Percentiles rank a stretch among this genome's conserved stretches.
Evolutionary conservation across 2,888 invertebrate species (phyloP).

Genomic region (Alcis repandata): DNA sequence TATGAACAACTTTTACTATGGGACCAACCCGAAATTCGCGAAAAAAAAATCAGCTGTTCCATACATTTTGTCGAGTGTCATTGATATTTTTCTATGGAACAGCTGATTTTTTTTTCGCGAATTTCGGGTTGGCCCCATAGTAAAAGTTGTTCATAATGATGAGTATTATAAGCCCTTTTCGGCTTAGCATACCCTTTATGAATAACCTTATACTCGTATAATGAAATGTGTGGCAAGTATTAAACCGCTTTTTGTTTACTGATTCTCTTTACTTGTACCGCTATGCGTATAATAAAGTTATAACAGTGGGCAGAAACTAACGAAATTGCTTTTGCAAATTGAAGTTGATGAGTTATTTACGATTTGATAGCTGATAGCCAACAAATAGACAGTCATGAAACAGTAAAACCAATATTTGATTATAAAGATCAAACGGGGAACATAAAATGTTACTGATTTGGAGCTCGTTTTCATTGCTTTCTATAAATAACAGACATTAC

Average conservation of each 20-base stretch:
- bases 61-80: too few species aligned
- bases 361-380: slow-evolving; percentile 34
- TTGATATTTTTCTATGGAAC: too few species aligned
- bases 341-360: slow-evolving; percentile 34
- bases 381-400: slow-evolving; percentile 32
- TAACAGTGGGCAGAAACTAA: slow-evolving; percentile 15
- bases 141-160: too few species aligned
- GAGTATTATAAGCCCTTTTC: too few species aligned
- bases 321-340: slow-evolving; percentile 29
- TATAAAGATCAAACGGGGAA: slow-evolving; percentile 38
- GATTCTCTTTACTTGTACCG: slow-evolving; percentile 8
- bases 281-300: slow-evolving; percentile 22
- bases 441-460: slow-evolving; percentile 47
- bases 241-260: slow-evolving; percentile 1
- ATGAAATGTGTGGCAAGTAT: neutral
- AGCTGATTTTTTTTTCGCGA: too few species aligned
- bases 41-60: too few species aligned
- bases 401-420: slow-evolving; percentile 44
- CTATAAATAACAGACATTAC: slow-evolving; percentile 51
- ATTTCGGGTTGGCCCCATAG: too few species aligned
- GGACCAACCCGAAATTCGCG: too few species aligned
- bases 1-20: too few species aligned
- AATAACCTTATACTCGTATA: too few species aligned
- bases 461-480: slow-evolving; percentile 49
- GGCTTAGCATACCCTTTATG: too few species aligned